Conservation (phyloP, 2,797 vertebrate genomes). For the Urocyon cinereoargenteus region DNA sequence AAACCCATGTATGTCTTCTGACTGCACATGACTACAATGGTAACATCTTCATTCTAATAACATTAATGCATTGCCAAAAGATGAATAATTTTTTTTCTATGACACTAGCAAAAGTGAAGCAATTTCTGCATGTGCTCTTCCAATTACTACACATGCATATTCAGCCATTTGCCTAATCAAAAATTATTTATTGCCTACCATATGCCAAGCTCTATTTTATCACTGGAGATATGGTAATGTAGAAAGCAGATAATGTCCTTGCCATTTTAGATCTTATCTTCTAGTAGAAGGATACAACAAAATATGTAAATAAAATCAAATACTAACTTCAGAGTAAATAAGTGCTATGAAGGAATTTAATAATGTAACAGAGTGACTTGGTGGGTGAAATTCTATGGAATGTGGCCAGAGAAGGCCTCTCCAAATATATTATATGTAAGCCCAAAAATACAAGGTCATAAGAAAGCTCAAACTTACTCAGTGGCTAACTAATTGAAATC, state of each 20-base stretch:
- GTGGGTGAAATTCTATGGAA: neutral
- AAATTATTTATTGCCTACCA: neutral
- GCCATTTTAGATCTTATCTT: neutral
- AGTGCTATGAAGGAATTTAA: neutral
- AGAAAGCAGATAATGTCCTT: neutral
- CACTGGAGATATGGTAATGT: neutral
- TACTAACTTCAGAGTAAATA: neutral
- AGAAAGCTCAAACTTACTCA: neutral
- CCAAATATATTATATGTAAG: neutral
- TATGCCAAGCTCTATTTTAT: neutral
- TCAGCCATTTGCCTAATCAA: neutral
- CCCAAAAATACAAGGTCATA: neutral
- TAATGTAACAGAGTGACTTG: neutral
- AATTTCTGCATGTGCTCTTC: constrained; percentile 2
- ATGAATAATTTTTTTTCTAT: neutral
- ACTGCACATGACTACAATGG: neutral
- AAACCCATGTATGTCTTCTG: neutral
- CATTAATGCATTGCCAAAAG: neutral
- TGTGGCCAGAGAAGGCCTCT: neutral
- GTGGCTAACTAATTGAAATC: neutral
- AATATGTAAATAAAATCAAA: neutral
- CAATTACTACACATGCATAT: neutral
- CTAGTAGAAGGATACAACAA: neutral
- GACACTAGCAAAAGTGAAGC: neutral
- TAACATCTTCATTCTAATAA: constrained; percentile 20